Evolutionary conservation across 2,888 invertebrate species (phyloP), one percentile per base, ranked within the genome.

Genomic region (Oscheius sp.): DNA sequence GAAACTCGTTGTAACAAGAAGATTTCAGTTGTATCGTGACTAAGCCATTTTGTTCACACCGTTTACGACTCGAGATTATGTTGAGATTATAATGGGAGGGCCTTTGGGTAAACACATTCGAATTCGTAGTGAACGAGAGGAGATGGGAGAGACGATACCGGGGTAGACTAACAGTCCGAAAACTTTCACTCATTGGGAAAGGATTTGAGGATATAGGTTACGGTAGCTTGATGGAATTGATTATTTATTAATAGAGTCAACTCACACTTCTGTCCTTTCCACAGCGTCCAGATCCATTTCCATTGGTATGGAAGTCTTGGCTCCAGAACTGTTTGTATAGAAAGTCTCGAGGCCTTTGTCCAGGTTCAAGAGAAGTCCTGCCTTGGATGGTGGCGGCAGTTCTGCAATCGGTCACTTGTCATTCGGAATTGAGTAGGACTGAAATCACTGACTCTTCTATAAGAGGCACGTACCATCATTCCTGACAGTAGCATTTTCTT

Each of bases 291-390:
- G 47, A 33, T 74, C 74, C 57, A 74, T 55, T 55, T 74, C 68
- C 11, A 63, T 29, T 2, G 73, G 13, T 7, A 2, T 58, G 9
- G 37, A 37, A 11, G 47, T 55, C 9, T 32, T 29, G 5, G 48
- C n/a, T 9, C 50, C 11, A 13, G 62, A 32, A 47, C 47, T 58
- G 42, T 48, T 32, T 4, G 74, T 66, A 47, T 68, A 74, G 58
- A 74, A 74, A 1, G 74, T 42, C 33, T 74, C 58, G n/a, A 74
- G 59, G 37, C 74, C 74, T 42, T 74, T 74, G 58, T 74, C 74
- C 33, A 68, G 21, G 53, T 58, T 58, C 13, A 74, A 58, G 7
- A 74, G 51, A 9, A 74, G 58, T 5, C 74, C 74, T n/a, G 66
- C 60, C 50, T 74, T 74, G 48, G 74, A 68, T 5, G 68, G 58